Conservation (phyloP, 2,888 invertebrate species). For the Molanna angustata region DNA sequence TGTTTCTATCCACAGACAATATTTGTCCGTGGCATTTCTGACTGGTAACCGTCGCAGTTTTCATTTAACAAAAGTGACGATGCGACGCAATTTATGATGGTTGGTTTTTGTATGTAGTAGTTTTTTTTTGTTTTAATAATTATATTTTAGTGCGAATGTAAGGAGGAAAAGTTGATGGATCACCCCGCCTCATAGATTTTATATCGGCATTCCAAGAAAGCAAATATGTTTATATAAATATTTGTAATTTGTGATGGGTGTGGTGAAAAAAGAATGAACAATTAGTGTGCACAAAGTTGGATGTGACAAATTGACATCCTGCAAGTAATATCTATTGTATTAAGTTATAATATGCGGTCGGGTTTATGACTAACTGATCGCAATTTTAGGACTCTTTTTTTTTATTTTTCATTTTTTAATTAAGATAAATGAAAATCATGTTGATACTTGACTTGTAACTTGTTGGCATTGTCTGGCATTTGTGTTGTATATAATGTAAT, state of each 20-base stretch:
- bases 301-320: not conserved
- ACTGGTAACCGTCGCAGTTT: not conserved
- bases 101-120: not conserved
- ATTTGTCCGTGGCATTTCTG: not conserved
- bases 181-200: constrained; percentile 27
- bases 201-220: constrained; percentile 31
- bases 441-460: constrained; percentile 18
- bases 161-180: constrained; percentile 4
- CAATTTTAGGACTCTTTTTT: constrained; percentile 17
- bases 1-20: not conserved
- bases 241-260: constrained; percentile 28
- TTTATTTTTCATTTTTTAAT: constrained; percentile 26
- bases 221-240: constrained; percentile 24
- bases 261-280: constrained; percentile 19
- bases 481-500: constrained; percentile 33
- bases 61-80: not conserved
- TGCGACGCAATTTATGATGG: not conserved
- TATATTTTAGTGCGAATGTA: constrained; percentile 19
- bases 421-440: constrained; percentile 16
- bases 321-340: not conserved
- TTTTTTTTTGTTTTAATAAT: not conserved
- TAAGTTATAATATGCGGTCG: not conserved
- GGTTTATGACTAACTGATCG: not conserved
- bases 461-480: constrained; percentile 31
- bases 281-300: not conserved